Evolutionary conservation across 35 echinoderm and acorn worm species (phyloP).

Genomic region (Ptychodera flava): DNA sequence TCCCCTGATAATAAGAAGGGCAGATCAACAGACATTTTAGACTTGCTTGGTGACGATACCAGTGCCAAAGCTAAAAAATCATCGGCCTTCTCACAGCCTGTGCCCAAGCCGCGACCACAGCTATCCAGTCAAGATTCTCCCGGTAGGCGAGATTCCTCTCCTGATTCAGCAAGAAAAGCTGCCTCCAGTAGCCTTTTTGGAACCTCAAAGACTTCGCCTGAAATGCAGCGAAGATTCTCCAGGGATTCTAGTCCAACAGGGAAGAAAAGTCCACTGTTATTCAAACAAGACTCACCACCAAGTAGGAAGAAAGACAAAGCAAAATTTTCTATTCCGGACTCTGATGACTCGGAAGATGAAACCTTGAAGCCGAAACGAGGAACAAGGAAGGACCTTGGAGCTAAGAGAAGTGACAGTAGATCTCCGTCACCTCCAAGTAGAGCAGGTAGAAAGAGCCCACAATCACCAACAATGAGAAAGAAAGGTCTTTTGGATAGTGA

Average conservation of each 20-base stretch:
- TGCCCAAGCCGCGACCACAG: background rate
- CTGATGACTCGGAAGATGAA: background rate
- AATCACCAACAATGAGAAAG: background rate
- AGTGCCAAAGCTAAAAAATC: background rate
- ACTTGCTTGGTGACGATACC: background rate
- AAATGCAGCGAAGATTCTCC: background rate
- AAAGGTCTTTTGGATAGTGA: background rate
- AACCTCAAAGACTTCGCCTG: background rate
- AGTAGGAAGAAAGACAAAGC: background rate
- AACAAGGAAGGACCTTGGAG: background rate
- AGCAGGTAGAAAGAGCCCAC: background rate
- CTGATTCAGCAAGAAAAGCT: background rate
- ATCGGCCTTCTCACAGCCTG: background rate
- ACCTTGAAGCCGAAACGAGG: background rate
- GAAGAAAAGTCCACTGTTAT: background rate
- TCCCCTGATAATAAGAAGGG: background rate
- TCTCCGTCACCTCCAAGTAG: background rate
- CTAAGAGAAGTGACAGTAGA: background rate
- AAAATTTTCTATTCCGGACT: background rate
- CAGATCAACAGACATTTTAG: background rate
- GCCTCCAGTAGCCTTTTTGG: background rate
- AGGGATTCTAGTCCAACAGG: background rate
- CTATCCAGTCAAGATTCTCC: background rate
- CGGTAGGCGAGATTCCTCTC: background rate
- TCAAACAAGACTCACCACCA: no score